Conservation (phyloP, 2,888 invertebrate genomes). For the Carcina quercana region DNA sequence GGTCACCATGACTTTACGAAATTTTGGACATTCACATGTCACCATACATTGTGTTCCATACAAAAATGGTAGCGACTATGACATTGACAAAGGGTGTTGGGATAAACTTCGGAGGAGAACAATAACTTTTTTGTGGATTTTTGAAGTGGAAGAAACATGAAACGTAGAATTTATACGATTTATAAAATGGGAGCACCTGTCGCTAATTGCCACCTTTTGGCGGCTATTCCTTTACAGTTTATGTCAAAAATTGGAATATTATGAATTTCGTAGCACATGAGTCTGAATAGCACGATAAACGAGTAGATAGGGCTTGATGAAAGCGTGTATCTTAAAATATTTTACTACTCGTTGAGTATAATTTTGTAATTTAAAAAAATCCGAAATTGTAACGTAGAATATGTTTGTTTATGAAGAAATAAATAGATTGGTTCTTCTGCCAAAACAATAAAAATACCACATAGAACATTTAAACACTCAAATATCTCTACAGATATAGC, state of each 20-base stretch:
- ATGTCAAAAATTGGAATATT: conserved; percentile 30
- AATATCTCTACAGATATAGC: too few species aligned
- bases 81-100: conserved; percentile 67
- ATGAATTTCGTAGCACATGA: conserved; percentile 13
- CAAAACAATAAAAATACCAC: too few species aligned
- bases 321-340: too few species aligned
- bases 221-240: conserved; percentile 50
- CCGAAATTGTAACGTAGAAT: too few species aligned
- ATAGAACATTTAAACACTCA: too few species aligned
- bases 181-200: conserved; percentile 62
- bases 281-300: too few species aligned
- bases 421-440: too few species aligned
- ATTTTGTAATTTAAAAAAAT: too few species aligned
- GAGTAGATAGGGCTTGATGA: too few species aligned
- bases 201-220: conserved; percentile 71
- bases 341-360: too few species aligned
- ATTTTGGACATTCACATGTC: conserved; percentile 48
- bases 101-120: conserved; percentile 49
- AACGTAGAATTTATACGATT: conserved; percentile 52
- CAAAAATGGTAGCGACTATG: conserved; percentile 61
- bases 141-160: conserved; percentile 35
- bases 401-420: too few species aligned
- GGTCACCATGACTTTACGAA: conserved; percentile 57
- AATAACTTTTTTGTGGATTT: conserved; percentile 32
- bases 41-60: conserved; percentile 52